These are phyloP conservation scores for Dromaius novaehollandiae DNA, from an alignment of 2,113 vertebrate genomes.

Conservation along the genomic window DNA sequence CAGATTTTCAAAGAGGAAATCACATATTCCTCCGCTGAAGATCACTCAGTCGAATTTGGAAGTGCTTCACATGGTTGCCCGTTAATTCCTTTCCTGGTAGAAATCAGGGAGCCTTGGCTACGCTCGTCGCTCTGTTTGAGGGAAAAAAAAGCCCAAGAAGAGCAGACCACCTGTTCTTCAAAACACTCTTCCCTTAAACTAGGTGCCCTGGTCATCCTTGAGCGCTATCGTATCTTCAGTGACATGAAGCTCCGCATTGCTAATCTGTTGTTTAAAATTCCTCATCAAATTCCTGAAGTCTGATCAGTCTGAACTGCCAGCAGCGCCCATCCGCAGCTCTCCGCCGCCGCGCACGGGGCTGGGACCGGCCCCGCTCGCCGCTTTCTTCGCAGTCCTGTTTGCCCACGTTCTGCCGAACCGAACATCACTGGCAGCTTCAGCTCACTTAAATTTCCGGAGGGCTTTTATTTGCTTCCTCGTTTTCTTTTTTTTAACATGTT, in stretches of 20 bases:
- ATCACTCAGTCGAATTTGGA: background rate
- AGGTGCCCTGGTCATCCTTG: background rate
- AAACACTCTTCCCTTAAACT: background rate
- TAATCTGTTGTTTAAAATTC: background rate
- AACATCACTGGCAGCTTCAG: background rate
- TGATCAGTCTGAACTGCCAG: background rate
- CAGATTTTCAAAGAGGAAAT: background rate
- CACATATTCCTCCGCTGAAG: background rate
- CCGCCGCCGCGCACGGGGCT: background rate
- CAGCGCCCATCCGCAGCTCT: constrained; percentile 17
- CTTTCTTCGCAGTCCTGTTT: background rate
- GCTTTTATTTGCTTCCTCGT: background rate
- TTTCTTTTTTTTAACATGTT: background rate
- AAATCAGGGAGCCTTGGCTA: background rate
- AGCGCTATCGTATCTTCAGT: background rate
- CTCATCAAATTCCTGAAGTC: background rate
- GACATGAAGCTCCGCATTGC: background rate
- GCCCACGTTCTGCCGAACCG: background rate
- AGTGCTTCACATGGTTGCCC: background rate
- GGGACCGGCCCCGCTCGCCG: background rate
- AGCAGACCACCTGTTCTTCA: background rate
- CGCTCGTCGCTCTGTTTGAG: background rate
- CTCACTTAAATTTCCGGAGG: background rate
- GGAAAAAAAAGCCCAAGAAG: background rate
- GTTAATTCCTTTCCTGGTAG: background rate